These are phyloP conservation scores for Neosilurus mollespiculum DNA, from an alignment of 2,797 vertebrate genomes.

Conservation along the genomic window DNA sequence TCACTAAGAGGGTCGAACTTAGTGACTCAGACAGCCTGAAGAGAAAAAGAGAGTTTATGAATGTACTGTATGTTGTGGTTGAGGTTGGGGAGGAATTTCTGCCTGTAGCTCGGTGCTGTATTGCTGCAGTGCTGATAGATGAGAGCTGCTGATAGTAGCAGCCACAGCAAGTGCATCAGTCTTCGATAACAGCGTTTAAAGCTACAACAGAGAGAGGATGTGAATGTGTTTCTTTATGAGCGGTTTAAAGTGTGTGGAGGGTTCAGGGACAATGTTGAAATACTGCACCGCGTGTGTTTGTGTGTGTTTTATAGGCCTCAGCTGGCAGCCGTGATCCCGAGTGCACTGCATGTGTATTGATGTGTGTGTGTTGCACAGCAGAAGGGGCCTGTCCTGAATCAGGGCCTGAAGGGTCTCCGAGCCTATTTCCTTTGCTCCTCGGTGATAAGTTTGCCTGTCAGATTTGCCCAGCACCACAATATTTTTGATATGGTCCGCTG, in stretches of 20 bases:
- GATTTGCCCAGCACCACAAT: constrained; percentile 81
- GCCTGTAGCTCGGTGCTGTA: neutral
- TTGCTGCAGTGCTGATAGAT: neutral
- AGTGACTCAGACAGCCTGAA: too few relatives aligned
- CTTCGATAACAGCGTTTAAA: constrained; percentile 10
- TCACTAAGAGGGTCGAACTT: neutral
- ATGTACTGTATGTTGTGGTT: neutral
- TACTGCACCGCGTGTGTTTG: constrained; percentile 11
- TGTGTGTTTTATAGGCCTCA: constrained; percentile 53
- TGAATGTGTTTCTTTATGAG: constrained; percentile 43
- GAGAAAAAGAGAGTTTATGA: neutral
- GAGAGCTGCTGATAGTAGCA: neutral
- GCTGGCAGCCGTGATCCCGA: constrained; percentile 33
- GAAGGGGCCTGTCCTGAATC: constrained; percentile 63
- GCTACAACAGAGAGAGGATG: neutral
- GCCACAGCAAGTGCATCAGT: constrained; percentile 4
- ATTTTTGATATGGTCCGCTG: constrained; percentile 84
- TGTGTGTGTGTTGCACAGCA: constrained; percentile 14
- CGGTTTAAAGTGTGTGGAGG: constrained; percentile 45
- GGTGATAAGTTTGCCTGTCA: constrained; percentile 85
- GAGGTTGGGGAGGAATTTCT: neutral
- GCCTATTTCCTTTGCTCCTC: constrained; percentile 78
- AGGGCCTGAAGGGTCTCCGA: constrained; percentile 70
- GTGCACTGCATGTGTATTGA: constrained; percentile 33
- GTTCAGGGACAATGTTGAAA: constrained; percentile 34